phyloP scores from a whole-genome alignment of 2,797 vertebrate genomes.

The Halcyon chelicuti region DNA sequence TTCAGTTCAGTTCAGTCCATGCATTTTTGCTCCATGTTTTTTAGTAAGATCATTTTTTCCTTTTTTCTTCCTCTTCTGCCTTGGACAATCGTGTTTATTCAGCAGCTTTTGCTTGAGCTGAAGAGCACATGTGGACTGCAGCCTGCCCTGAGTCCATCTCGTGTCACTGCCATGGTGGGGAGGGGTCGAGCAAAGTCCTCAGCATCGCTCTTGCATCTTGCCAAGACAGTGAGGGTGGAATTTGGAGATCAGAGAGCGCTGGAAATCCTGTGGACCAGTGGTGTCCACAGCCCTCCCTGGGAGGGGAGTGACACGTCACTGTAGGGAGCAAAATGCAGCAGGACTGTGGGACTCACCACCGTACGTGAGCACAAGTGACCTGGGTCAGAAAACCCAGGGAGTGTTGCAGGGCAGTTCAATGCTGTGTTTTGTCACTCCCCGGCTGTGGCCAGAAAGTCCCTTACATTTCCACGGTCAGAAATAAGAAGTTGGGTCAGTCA shows the following conservation, averaged over 20 bases:
- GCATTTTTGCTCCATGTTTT: background rate
- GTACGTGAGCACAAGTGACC: rapidly evolving
- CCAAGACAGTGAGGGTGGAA: background rate
- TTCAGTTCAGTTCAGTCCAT: background rate
- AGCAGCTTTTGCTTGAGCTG: background rate
- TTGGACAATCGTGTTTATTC: background rate
- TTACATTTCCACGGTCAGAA: background rate
- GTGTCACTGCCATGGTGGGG: background rate
- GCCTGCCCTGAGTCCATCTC: background rate
- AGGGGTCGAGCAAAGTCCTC: background rate
- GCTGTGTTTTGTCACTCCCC: background rate
- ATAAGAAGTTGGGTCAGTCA: background rate
- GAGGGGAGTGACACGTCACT: background rate
- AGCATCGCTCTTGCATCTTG: background rate
- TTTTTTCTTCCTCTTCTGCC: background rate
- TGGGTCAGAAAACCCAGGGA: background rate
- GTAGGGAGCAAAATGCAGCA: background rate
- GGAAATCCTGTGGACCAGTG: rapidly evolving
- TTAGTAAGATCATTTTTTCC: background rate
- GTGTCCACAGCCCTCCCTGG: background rate
- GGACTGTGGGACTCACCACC: background rate
- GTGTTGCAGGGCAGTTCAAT: background rate
- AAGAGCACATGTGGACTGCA: background rate
- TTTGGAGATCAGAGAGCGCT: background rate
- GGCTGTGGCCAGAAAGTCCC: background rate